Evolutionary conservation across 2,113 vertebrate species (phyloP).

Genomic region (Callaeas wilsoni): DNA sequence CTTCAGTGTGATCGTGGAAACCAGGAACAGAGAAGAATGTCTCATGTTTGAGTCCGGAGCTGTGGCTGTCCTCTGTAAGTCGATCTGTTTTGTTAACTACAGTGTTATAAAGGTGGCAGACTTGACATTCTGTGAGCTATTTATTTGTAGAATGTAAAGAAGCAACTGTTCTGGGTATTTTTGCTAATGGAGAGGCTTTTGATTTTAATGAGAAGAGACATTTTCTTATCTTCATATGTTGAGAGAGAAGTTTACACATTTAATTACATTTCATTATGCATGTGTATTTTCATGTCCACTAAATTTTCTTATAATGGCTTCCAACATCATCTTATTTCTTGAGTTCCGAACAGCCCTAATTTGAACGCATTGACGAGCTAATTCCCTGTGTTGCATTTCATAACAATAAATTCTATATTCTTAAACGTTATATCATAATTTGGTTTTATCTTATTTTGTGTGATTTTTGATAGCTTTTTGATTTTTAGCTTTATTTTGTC

Average conservation of each 20-base stretch:
- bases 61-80: conserved; percentile 96
- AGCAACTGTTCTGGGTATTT: background rate
- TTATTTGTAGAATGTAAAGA: background rate
- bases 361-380: background rate
- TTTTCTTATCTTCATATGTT: background rate
- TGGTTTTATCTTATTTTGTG: background rate
- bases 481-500: background rate
- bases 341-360: background rate
- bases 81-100: background rate
- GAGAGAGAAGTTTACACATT: background rate
- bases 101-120: background rate
- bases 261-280: background rate
- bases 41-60: conserved; percentile 97
- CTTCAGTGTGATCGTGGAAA: conserved; percentile 94
- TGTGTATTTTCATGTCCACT: background rate
- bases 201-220: background rate
- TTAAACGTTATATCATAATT: background rate
- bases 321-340: background rate
- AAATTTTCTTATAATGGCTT: background rate
- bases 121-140: background rate
- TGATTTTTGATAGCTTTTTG: background rate
- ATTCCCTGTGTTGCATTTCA: background rate
- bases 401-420: background rate
- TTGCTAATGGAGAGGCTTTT: background rate
- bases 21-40: conserved; percentile 89